Conservation (phyloP, 2,797 vertebrate genomes). For the Thripadectes ignobilis region DNA sequence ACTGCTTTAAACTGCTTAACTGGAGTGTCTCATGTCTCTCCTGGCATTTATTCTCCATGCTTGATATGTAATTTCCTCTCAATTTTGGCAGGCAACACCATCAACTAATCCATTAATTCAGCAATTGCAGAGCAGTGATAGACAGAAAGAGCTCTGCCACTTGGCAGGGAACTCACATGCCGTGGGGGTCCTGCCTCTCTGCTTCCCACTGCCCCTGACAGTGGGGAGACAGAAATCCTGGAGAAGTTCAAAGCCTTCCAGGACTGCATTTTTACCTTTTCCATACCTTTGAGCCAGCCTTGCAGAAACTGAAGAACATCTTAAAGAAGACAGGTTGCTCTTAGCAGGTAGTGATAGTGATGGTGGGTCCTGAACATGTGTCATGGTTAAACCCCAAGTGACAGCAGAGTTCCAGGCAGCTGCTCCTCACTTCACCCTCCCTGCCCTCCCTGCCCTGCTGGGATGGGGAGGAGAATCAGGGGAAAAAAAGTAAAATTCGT, state of each 20-base stretch:
- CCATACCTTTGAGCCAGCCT: not conserved
- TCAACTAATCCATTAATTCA: not conserved
- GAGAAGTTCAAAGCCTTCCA: not conserved
- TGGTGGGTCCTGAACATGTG: not conserved
- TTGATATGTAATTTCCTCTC: not conserved
- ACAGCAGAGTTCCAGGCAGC: too few relatives aligned
- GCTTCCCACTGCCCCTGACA: not conserved
- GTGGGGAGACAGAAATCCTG: not conserved
- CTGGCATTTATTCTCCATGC: not conserved
- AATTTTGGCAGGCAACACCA: not conserved
- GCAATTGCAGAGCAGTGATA: not conserved
- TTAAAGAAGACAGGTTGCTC: not conserved
- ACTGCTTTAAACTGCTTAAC: not conserved
- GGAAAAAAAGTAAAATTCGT: not conserved
- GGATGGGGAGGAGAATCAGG: not conserved
- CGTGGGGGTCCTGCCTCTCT: not conserved
- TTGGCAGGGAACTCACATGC: not conserved
- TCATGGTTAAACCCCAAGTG: not conserved
- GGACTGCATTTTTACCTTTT: not conserved
- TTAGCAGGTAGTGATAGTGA: not conserved
- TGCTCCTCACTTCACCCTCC: not conserved
- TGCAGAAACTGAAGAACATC: not conserved
- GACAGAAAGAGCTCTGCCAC: not conserved
- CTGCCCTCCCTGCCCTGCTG: not conserved
- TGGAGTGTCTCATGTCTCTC: not conserved